Evolutionary conservation across 2,113 vertebrate genomes (phyloP).

Genomic region (Tenrec ecaudatus): DNA sequence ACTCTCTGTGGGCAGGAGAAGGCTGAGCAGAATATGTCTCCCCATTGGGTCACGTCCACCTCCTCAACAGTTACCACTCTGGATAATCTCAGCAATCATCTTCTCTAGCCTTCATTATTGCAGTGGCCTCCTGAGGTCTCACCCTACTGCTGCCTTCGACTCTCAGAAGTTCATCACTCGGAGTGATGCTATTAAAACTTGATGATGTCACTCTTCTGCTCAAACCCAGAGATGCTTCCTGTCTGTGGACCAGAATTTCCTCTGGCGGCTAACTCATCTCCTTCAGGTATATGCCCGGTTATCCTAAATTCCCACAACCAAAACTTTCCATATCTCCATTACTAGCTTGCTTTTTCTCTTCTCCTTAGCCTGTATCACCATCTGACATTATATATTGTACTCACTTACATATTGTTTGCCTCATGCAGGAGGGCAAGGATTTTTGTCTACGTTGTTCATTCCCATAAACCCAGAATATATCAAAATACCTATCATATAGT

Average conservation of each 20-base stretch:
- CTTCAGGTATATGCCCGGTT: conserved; percentile 4
- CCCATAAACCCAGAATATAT: background rate
- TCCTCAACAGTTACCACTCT: background rate
- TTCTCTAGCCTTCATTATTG: background rate
- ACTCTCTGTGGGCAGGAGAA: background rate
- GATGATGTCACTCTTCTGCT: background rate
- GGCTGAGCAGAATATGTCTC: background rate
- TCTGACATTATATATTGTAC: background rate
- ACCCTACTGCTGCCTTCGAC: background rate
- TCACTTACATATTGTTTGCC: conserved; percentile 43
- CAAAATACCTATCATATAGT: background rate
- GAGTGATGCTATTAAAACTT: background rate
- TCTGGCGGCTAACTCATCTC: background rate
- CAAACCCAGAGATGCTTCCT: background rate
- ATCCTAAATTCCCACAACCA: conserved; percentile 13
- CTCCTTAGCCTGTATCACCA: conserved; percentile 37
- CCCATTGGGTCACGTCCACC: background rate
- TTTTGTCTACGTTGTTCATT: background rate
- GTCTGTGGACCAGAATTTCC: background rate
- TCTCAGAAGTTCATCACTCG: background rate
- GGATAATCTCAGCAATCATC: background rate
- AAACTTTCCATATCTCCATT: background rate
- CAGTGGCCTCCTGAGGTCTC: background rate
- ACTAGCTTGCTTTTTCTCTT: background rate
- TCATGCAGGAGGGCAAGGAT: background rate